A percentile compares a stretch with the other conserved stretches of the same genome.
phyloP scores from a whole-genome alignment of 2,797 vertebrate genomes.

The Argya squamiceps region DNA sequence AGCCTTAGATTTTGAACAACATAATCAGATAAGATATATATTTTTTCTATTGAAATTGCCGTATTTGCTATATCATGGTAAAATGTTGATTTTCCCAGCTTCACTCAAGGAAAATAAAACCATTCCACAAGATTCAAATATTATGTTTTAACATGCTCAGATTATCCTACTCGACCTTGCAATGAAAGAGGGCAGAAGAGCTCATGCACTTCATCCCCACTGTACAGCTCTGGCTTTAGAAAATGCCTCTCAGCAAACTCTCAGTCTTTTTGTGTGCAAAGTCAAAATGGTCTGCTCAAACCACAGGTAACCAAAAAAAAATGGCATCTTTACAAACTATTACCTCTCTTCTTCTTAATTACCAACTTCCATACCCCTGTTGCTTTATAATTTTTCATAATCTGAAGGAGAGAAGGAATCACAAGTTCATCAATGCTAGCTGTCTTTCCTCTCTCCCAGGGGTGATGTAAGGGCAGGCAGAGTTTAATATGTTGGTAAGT shows the following conservation, averaged over 20 bases:
- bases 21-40: neutral
- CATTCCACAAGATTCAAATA: neutral
- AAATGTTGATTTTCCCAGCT: neutral
- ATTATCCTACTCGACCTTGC: neutral
- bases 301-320: neutral
- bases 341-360: neutral
- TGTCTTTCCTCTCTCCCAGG: neutral
- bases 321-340: neutral
- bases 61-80: neutral
- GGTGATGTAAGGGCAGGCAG: neutral
- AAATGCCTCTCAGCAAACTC: neutral
- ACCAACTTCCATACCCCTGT: fast-evolving
- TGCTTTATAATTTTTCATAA: neutral
- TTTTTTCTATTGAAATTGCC: neutral
- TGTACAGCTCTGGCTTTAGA: neutral
- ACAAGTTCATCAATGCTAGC: too few relatives aligned
- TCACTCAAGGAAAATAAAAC: neutral
- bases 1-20: neutral
- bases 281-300: neutral
- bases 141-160: neutral
- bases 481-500: neutral
- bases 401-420: neutral
- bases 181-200: neutral
- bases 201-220: neutral
- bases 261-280: neutral